phyloP scores from a whole-genome alignment of 2,113 vertebrate genomes.

The Pollimyrus isidori region DNA sequence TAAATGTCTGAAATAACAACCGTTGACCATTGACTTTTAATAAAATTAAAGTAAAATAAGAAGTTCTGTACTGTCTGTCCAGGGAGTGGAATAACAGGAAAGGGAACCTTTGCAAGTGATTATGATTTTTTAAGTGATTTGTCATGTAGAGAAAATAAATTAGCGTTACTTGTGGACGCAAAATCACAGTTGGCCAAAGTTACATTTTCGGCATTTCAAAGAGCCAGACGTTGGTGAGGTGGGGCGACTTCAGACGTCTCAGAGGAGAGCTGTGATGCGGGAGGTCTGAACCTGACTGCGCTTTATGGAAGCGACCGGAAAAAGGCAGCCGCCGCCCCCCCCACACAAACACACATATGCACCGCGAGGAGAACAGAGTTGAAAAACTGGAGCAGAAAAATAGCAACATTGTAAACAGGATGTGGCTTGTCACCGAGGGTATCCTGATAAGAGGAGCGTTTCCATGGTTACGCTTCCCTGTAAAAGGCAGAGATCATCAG shows the following conservation, averaged over 20 bases:
- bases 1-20: neutral
- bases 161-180: neutral
- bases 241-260: neutral
- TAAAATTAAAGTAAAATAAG: neutral
- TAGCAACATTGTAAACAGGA: conserved; percentile 50
- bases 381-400: conserved; percentile 31
- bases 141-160: neutral
- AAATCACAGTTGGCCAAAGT: neutral
- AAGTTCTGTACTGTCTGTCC: neutral
- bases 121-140: neutral
- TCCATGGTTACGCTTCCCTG: conserved; percentile 38
- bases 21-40: neutral
- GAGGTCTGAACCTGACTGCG: neutral
- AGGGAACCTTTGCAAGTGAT: neutral
- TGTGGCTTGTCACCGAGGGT: conserved; percentile 40
- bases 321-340: neutral
- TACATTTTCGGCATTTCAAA: neutral
- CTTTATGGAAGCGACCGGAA: conserved; percentile 7
- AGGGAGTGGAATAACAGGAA: neutral
- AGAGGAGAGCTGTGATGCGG: neutral
- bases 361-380: conserved; percentile 19
- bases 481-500: conserved; percentile 25
- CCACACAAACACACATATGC: neutral
- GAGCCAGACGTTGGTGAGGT: neutral
- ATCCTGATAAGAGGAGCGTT: conserved; percentile 41